Evolutionary conservation across 1,140 invertebrate genomes (phyloP).

Genomic region (Pachyrhynchus sulphureomaculatus): DNA sequence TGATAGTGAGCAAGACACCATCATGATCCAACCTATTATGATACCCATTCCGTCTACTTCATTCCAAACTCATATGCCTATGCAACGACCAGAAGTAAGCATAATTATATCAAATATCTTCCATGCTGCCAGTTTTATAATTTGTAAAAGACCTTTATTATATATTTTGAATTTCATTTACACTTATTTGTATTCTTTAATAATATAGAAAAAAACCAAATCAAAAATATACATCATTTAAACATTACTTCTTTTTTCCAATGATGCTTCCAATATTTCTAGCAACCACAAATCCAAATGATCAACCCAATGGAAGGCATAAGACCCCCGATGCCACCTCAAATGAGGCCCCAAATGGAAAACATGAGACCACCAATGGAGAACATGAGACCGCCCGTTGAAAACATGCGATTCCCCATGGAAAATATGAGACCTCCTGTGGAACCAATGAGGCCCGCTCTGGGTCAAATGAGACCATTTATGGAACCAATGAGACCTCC

Average conservation of each 20-base stretch:
- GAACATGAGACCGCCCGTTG: conserved; percentile 19
- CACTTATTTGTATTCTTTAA: too few species aligned
- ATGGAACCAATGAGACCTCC: neutral
- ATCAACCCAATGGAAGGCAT: conserved; percentile 45
- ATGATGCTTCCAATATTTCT: too few species aligned
- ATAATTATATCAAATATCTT: neutral
- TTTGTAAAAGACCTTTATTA: too few species aligned
- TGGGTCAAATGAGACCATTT: conserved; percentile 1
- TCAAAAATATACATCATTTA: too few species aligned
- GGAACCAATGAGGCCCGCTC: conserved; percentile 22
- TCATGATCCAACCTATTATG: conserved; percentile 51
- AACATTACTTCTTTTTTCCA: too few species aligned
- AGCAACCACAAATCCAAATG: conserved; percentile 31
- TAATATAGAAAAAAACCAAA: too few species aligned
- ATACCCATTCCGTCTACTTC: conserved; percentile 45
- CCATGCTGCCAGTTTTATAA: too few species aligned
- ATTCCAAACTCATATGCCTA: conserved; percentile 48
- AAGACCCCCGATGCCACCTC: conserved; percentile 46
- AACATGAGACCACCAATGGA: conserved; percentile 21
- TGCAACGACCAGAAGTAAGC: conserved; percentile 34
- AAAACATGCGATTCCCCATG: conserved; percentile 25
- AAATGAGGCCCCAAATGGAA: conserved; percentile 28
- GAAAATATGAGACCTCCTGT: conserved; percentile 18
- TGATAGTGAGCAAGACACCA: conserved; percentile 47
- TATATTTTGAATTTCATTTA: too few species aligned